Base-by-base conservation (phyloP, 2,797 vertebrate species). In the Sebastes jordani region DNA sequence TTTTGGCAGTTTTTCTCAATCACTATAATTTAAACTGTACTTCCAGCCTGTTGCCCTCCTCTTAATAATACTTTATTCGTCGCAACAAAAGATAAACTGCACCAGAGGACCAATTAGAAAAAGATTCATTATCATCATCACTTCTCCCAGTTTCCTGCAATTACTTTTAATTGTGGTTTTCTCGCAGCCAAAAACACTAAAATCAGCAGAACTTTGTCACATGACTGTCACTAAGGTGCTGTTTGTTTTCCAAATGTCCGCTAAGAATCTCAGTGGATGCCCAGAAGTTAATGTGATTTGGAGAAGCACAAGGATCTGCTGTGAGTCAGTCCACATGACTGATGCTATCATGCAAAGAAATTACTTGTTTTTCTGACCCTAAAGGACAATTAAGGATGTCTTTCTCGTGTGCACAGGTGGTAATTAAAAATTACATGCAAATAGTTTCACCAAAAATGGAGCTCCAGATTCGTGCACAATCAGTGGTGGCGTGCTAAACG, bases 241-340 rank as follows among this genome's bases (percentile, higher is more conserved):
- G 11, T 20, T n/a, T 66, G 55, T 67, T 69, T 60, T 74, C 30
- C n/a, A 76, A 77, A 70, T 52, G 20, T 54, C 55, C 22, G 59
- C 49, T 64, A 34, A 69, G 60, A 61, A 82, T 30, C 25, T 34
- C 20, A 46, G 32, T 65, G 55, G 29, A 32, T 71, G 11, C 13
- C 46, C 30, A 66, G 61, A 61, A 16, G 20, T 36, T 84, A 58
- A 85, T 91, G 61, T 80, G 22, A 89, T 92, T 91, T 70, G 11
- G 29, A 54, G 52, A 71, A 64, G 61, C 64, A 82, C 73, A 68
- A 60, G 55, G 60, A 70, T 66, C 42, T 58, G 20, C 63, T 60
- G 68, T 86, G 80, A 86, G 70, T 88, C 81, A 74, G 30, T 55
- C 55, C 81, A 55, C 81, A 34, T 82, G 80, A 81, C 76, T 22